phyloP scores from a whole-genome alignment of 2,888 invertebrate genomes.

The Seira musarum region DNA sequence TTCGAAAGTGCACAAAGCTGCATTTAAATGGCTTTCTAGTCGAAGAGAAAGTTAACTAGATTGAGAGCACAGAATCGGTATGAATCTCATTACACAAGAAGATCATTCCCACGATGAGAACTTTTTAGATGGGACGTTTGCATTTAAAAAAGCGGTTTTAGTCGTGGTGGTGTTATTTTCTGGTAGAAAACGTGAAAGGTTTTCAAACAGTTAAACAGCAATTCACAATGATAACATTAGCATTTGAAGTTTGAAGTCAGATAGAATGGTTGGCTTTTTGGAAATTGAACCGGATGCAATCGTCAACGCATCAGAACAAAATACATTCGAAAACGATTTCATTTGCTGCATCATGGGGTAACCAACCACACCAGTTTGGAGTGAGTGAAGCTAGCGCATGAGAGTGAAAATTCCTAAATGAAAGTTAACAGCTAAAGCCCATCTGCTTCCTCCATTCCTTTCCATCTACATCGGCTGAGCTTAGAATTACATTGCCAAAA shows the following conservation, averaged over 20 bases:
- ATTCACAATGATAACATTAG: too few species aligned
- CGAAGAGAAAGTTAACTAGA: too few species aligned
- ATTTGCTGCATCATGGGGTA: conserved; percentile 27
- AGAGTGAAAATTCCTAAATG: background rate
- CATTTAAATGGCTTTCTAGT: too few species aligned
- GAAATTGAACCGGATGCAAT: too few species aligned
- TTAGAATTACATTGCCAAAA: background rate
- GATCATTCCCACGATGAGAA: background rate
- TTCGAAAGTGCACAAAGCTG: too few species aligned
- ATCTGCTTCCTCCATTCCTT: background rate
- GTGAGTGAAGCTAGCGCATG: background rate
- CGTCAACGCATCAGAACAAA: too few species aligned
- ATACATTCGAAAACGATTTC: too few species aligned
- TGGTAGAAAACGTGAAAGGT: too few species aligned
- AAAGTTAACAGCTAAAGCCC: background rate
- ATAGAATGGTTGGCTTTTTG: too few species aligned
- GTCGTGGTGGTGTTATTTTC: too few species aligned
- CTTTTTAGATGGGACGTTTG: background rate
- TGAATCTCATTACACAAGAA: background rate
- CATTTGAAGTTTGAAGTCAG: too few species aligned
- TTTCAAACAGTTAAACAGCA: too few species aligned
- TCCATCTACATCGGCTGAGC: background rate
- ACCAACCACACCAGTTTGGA: background rate
- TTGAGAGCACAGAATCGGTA: background rate
- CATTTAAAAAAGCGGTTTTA: background rate